A percentile compares a stretch with the other conserved stretches of the same genome.
These are phyloP conservation scores for Acanthis flammea DNA, from an alignment of 2,797 vertebrate genomes.

Conservation along the genomic window DNA sequence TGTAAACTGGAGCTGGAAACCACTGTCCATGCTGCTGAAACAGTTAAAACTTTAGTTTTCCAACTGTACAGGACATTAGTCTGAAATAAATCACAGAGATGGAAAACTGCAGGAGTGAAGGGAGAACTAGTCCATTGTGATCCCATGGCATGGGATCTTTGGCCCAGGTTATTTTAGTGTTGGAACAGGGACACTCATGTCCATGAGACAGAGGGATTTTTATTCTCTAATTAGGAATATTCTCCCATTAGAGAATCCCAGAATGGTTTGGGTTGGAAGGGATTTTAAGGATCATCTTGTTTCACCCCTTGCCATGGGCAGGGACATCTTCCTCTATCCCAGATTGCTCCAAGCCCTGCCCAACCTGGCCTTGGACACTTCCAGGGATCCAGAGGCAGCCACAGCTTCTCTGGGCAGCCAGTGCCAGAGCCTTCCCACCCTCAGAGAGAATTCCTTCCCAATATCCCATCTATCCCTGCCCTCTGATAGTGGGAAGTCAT, in stretches of 20 bases:
- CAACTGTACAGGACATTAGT: neutral
- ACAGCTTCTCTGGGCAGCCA: neutral
- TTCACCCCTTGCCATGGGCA: neutral
- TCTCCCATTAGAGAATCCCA: neutral
- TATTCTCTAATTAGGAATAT: neutral
- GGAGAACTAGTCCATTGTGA: neutral
- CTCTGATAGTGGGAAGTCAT: neutral
- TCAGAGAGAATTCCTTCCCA: neutral
- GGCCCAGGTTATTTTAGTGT: neutral
- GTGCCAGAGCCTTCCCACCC: neutral
- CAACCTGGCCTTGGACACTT: neutral
- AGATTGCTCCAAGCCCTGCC: rapidly evolving
- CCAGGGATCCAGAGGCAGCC: neutral
- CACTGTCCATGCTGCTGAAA: neutral
- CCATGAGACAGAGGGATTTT: neutral
- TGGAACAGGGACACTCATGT: neutral
- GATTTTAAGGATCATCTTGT: neutral
- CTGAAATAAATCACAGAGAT: neutral
- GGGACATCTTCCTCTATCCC: neutral
- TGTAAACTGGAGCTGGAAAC: neutral
- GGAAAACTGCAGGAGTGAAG: neutral
- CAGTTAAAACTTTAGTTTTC: neutral
- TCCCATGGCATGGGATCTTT: neutral
- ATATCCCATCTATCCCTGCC: neutral
- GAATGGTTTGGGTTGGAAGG: neutral